Conservation (phyloP, 1,140 invertebrate genomes). For the Choristoneura fumiferana region DNA sequence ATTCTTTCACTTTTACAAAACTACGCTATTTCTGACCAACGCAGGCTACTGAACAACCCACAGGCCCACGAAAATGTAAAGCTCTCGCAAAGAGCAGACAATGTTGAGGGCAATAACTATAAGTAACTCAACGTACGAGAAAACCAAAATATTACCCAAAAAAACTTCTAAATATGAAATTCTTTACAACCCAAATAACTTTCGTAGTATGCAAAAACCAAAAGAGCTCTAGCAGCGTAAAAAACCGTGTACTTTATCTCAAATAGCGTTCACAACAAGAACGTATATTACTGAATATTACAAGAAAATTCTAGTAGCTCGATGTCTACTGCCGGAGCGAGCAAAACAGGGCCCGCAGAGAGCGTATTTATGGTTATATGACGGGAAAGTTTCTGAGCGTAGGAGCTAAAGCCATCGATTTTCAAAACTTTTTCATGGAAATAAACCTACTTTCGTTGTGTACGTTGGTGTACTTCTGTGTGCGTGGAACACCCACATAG, state of each 20-base stretch:
- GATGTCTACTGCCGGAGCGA: slow-evolving; percentile 46
- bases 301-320: slow-evolving; percentile 41
- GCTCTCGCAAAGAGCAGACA: too few species aligned
- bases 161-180: too few species aligned
- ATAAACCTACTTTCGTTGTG: slow-evolving; percentile 77
- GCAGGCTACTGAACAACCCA: too few species aligned
- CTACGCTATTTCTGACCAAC: too few species aligned
- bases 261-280: slow-evolving; percentile 29
- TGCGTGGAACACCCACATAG: slow-evolving; percentile 54
- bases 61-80: too few species aligned
- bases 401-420: slow-evolving; percentile 77
- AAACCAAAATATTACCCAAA: too few species aligned
- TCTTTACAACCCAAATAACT: not conserved
- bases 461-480: slow-evolving; percentile 46
- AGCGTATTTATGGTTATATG: slow-evolving; percentile 74
- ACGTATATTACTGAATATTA: slow-evolving; percentile 46
- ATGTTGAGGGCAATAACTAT: too few species aligned
- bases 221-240: not conserved
- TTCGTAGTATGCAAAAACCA: slow-evolving; percentile 8
- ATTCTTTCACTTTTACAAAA: too few species aligned
- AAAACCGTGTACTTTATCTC: slow-evolving; percentile 15
- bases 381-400: slow-evolving; percentile 73
- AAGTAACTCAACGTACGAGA: too few species aligned
- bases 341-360: slow-evolving; percentile 59
- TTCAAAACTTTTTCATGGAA: slow-evolving; percentile 78